phyloP scores from a whole-genome alignment of 2,888 invertebrate genomes.

The Ethmia dodecea region DNA sequence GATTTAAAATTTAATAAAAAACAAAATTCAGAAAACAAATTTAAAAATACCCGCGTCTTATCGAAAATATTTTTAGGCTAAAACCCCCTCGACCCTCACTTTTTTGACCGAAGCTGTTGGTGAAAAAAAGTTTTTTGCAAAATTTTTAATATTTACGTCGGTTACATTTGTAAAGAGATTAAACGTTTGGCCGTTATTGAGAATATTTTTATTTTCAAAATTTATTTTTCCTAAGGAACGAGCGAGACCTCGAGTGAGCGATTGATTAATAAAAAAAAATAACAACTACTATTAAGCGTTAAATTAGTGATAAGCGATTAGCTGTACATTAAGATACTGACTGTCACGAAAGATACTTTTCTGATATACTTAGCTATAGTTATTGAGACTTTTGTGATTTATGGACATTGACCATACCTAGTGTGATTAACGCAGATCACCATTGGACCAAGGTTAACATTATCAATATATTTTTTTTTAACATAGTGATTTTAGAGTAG shows the following conservation, averaged over 20 bases:
- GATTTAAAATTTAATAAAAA: constrained; percentile 72
- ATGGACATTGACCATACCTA: constrained; percentile 33
- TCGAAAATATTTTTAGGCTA: constrained; percentile 72
- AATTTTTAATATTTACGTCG: constrained; percentile 75
- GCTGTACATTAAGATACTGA: constrained; percentile 33
- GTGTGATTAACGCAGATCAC: constrained; percentile 20
- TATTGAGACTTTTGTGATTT: constrained; percentile 40
- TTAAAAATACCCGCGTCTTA: constrained; percentile 58
- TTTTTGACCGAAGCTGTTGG: constrained; percentile 65
- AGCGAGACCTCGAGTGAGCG: constrained; percentile 53
- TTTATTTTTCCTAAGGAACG: constrained; percentile 56
- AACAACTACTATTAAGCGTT: constrained; percentile 57
- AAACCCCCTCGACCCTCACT: constrained; percentile 53
- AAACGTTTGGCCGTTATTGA: constrained; percentile 69
- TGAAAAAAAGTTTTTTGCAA: constrained; percentile 64
- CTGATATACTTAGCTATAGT: constrained; percentile 33
- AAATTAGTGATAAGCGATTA: constrained; percentile 49
- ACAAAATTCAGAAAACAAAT: constrained; percentile 41
- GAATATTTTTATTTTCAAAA: constrained; percentile 62
- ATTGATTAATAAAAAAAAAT: constrained; percentile 31
- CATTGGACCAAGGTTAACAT: constrained; percentile 56
- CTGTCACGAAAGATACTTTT: constrained; percentile 39
- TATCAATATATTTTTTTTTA: neutral
- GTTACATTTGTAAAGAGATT: constrained; percentile 71
- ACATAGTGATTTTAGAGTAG: neutral